Evolutionary conservation across 2,888 invertebrate genomes (phyloP), one percentile per base, ranked within the genome.

Genomic region (Pharmacophagus antenor): DNA sequence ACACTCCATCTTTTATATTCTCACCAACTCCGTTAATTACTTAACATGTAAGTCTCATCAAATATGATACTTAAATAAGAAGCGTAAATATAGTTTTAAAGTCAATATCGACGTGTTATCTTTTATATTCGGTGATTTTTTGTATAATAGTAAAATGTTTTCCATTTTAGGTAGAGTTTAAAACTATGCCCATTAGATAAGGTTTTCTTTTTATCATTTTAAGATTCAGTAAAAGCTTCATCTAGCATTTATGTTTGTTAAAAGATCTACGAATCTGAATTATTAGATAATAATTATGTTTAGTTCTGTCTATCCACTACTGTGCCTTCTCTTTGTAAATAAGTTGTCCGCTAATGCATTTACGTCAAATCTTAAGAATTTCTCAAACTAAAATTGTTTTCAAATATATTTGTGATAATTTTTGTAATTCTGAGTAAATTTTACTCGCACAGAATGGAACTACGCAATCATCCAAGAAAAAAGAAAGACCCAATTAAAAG

Each of bases 321-420:
- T 85, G 88, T 89, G 88, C 88, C 89, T 88, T 89, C 82, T 81
- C 79, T 77, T 69, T 87, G 69, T 85, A 85, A 77, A 82, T 85
- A 83, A 72, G 75, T 80, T 76, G 69, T 66, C 64, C 57, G 41
- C 8, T 55, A 48, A 27, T 63, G 17, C 48, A 41, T 63, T 62
- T 42, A 53, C 53, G n/a, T 42, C 18, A 42, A 42, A 42, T 42
- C 42, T 42, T 42, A 17, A 42, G 18, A 31, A 3, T 10, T 31
- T 15, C 15, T 3, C 15, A 15, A 31, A 10, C 10, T 31, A 10
- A 31, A 31, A 31, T 15, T 12, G 12, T 8, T 31, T 10, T 15
- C 12, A 31, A 31, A 31, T 12, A 31, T 31, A 10, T 15, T 27
- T 8, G 8, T 12, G n/a, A n/a, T 31, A 12, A 31, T 12, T 31